phyloP scores from a whole-genome alignment of 2,888 invertebrate genomes.

The Digitonthophagus gazella region DNA sequence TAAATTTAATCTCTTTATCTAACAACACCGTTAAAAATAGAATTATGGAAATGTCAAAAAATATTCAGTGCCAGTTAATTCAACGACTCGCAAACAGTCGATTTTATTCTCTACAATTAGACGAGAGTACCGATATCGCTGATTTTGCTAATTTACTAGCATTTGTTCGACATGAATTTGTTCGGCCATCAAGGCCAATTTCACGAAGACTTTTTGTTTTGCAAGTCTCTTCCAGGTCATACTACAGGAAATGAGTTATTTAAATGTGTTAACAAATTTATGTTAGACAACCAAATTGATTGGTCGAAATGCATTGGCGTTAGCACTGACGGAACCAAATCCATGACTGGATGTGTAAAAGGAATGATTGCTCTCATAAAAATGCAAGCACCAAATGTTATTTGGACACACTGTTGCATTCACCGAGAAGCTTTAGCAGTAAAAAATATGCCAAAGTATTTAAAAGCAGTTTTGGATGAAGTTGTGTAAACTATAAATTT shows the following conservation, averaged over 20 bases:
- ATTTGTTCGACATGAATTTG: too few relatives aligned
- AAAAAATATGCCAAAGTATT: slow-evolving; percentile 24
- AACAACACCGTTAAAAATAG: not conserved
- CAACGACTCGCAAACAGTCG: not conserved
- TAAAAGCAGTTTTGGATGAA: slow-evolving; percentile 21
- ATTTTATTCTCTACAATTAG: not conserved
- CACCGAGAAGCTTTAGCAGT: slow-evolving; percentile 24
- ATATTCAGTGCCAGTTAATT: not conserved
- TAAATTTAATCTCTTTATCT: not conserved
- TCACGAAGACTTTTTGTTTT: too few relatives aligned
- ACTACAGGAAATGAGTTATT: slow-evolving; percentile 34
- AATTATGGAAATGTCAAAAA: not conserved
- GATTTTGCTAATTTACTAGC: too few relatives aligned
- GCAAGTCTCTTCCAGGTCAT: not conserved
- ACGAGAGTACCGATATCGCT: too few relatives aligned
- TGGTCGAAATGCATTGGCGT: slow-evolving; percentile 35
- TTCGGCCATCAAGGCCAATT: too few relatives aligned
- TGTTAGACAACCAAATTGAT: slow-evolving; percentile 29
- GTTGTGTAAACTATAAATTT: slow-evolving; percentile 27
- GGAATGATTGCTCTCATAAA: slow-evolving; percentile 22
- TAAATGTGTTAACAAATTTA: slow-evolving; percentile 31
- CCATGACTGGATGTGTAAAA: slow-evolving; percentile 31
- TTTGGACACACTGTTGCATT: slow-evolving; percentile 28
- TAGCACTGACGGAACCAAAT: slow-evolving; percentile 34
- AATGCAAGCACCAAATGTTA: slow-evolving; percentile 20